A percentile compares a stretch with the other conserved stretches of the same genome.
phyloP scores from a whole-genome alignment of 2,797 vertebrate species.

The Pachyuromys duprasi region DNA sequence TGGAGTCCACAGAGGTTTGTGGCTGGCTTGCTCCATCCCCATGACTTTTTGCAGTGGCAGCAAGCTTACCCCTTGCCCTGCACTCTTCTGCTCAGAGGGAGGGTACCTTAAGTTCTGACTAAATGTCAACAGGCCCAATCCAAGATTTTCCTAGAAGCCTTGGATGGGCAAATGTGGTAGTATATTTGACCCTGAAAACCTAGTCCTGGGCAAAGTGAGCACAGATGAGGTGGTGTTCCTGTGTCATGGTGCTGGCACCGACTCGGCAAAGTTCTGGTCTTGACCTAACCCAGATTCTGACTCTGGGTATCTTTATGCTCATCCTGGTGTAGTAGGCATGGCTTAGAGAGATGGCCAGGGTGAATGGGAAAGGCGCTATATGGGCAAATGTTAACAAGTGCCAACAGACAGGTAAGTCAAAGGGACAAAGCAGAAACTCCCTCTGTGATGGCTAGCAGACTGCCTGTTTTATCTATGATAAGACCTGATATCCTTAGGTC shows the following conservation, averaged over 20 bases:
- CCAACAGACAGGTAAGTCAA: not conserved
- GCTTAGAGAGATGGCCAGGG: not conserved
- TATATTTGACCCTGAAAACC: not conserved
- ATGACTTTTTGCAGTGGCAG: not conserved
- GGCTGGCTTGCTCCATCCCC: too few relatives aligned
- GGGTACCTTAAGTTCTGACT: conserved; percentile 5
- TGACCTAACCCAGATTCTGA: not conserved
- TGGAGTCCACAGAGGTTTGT: not conserved
- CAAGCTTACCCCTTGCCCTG: not conserved
- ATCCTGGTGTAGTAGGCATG: not conserved
- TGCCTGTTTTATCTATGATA: not conserved
- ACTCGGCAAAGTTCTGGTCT: not conserved
- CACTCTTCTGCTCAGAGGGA: not conserved
- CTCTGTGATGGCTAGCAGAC: not conserved
- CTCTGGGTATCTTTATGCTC: not conserved
- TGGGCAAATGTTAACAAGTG: not conserved
- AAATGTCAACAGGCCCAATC: not conserved
- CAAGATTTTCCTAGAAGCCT: not conserved
- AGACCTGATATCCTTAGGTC: not conserved
- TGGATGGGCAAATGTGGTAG: not conserved
- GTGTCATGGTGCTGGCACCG: not conserved
- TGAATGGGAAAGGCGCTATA: not conserved
- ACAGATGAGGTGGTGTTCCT: not conserved
- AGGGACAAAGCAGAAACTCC: not conserved
- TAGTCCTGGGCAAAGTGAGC: not conserved